Conservation (phyloP, 2,113 vertebrate species). For the Xenopus borealis region DNA sequence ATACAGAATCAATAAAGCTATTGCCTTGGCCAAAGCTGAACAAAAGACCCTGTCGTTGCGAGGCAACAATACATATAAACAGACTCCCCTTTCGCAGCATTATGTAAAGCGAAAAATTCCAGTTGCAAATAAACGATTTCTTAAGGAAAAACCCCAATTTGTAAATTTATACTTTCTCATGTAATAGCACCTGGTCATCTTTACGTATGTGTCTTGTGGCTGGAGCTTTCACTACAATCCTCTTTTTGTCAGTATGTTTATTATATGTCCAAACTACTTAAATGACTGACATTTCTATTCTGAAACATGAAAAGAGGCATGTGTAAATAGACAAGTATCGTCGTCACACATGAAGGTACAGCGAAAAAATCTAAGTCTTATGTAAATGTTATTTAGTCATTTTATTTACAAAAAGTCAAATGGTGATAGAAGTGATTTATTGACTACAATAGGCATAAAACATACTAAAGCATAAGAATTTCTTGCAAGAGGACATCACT, state of each 20-base stretch:
- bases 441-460: slow-evolving; percentile 25
- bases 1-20: too few species aligned
- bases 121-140: too few species aligned
- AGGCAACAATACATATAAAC: too few species aligned
- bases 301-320: not conserved
- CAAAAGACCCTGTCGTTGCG: too few species aligned
- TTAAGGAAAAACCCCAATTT: too few species aligned
- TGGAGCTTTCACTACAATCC: not conserved
- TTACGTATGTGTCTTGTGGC: not conserved
- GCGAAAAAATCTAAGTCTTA: slow-evolving; percentile 8
- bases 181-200: too few species aligned
- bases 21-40: too few species aligned
- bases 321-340: not conserved
- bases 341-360: slow-evolving; percentile 27
- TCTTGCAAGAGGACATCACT: slow-evolving; percentile 19
- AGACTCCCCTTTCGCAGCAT: too few species aligned
- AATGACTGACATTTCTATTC: not conserved
- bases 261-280: not conserved
- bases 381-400: slow-evolving; percentile 31
- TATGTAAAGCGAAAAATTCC: too few species aligned
- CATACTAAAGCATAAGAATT: slow-evolving; percentile 10
- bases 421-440: slow-evolving; percentile 28
- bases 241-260: not conserved
- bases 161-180: too few species aligned
- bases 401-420: slow-evolving; percentile 15